Evolutionary conservation across 2,888 invertebrate species (phyloP).

Genomic region (Cacoxenus indagator): DNA sequence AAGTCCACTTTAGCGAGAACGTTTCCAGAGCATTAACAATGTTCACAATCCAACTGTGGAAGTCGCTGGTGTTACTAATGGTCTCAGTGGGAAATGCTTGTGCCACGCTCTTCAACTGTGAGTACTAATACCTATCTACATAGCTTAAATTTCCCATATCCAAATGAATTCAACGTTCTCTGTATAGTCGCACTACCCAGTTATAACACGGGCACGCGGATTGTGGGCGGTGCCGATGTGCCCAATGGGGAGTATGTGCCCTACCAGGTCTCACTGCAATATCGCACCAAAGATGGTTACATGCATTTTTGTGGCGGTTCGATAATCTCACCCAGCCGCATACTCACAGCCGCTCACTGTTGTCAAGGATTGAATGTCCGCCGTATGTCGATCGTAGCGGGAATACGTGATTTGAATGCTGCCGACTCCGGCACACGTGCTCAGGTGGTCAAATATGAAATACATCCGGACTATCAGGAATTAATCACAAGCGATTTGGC

Average conservation of each 20-base stretch:
- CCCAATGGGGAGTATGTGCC: slow-evolving; percentile 56
- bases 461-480: slow-evolving; percentile 65
- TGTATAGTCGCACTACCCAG: slow-evolving; percentile 37
- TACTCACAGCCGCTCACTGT: slow-evolving; percentile 69
- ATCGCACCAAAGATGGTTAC: slow-evolving; percentile 42
- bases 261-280: slow-evolving; percentile 68
- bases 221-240: slow-evolving; percentile 63
- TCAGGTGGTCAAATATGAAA: slow-evolving; percentile 46
- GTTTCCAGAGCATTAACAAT: not conserved
- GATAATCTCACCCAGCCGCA: slow-evolving; percentile 57
- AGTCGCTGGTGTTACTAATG: not conserved
- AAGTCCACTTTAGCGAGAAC: not conserved
- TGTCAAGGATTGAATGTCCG: slow-evolving; percentile 51
- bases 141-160: not conserved
- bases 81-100: not conserved
- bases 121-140: not conserved
- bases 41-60: not conserved
- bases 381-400: slow-evolving; percentile 59
- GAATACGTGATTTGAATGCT: slow-evolving; percentile 52
- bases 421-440: slow-evolving; percentile 47
- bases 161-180: not conserved
- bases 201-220: slow-evolving; percentile 41
- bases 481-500: slow-evolving; percentile 66
- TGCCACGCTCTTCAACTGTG: not conserved
- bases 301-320: slow-evolving; percentile 68